A percentile compares a stretch with the other conserved stretches of the same genome.
Conservation (phyloP, 2,113 vertebrate genomes). For the Forbesichthys papilliferus region DNA sequence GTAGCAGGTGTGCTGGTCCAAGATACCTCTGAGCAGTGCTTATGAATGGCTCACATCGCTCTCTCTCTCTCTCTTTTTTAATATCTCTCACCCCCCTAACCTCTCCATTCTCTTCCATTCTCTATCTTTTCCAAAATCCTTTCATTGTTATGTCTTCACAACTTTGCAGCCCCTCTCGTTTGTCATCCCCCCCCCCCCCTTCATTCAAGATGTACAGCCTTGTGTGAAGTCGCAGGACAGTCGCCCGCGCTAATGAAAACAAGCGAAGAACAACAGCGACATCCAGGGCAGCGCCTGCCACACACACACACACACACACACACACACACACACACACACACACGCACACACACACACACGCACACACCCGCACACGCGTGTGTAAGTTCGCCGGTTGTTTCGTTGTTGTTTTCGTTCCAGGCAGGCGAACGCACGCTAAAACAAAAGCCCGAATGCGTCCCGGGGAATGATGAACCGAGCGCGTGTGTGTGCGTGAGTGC, state of each 20-base stretch:
- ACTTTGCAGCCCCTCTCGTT: slow-evolving; percentile 16
- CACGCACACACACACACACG: not conserved
- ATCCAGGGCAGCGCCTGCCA: too few species aligned
- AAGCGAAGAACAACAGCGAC: slow-evolving; percentile 41
- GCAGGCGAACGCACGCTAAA: not conserved
- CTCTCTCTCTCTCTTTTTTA: slow-evolving; percentile 5
- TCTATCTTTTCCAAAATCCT: slow-evolving; percentile 9
- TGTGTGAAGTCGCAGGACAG: slow-evolving; percentile 41
- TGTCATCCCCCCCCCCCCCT: not conserved
- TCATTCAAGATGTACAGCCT: slow-evolving; percentile 37
- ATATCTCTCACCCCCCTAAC: too few species aligned
- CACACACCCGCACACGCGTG: not conserved
- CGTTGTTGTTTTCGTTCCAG: too few species aligned
- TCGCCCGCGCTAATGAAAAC: slow-evolving; percentile 50
- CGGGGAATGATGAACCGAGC: not conserved
- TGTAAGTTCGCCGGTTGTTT: not conserved
- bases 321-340: slow-evolving; percentile 9
- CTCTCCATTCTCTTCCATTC: not conserved
- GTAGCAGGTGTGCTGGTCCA: slow-evolving; percentile 83
- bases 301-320: slow-evolving; percentile 14
- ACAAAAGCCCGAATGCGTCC: not conserved
- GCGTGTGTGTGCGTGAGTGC: not conserved
- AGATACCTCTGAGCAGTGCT: slow-evolving; percentile 67
- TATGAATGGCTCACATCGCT: slow-evolving; percentile 74
- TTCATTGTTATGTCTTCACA: slow-evolving; percentile 12